A percentile compares a stretch with the other conserved stretches of the same genome.
Evolutionary conservation across 2,888 invertebrate genomes (phyloP).

Genomic region (Lutraria lutraria): DNA sequence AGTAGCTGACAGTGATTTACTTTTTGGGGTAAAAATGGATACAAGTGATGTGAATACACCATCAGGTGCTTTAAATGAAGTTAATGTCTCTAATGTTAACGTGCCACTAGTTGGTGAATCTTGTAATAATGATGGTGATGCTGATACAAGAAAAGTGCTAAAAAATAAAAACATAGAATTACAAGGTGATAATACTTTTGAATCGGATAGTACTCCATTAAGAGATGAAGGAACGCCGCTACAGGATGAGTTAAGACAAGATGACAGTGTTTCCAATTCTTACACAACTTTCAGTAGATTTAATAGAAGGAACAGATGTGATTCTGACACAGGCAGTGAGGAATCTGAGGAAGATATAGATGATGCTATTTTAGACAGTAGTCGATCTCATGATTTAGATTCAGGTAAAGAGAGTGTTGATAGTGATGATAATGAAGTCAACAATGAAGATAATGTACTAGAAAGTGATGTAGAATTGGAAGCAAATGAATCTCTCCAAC

Average conservation of each 20-base stretch:
- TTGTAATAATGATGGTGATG: background rate
- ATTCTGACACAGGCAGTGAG: constrained; percentile 52
- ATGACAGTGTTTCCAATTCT: constrained; percentile 66
- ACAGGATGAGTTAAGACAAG: constrained; percentile 44
- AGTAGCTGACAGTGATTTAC: constrained; percentile 23
- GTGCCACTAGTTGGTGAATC: background rate
- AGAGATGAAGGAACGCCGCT: constrained; percentile 36
- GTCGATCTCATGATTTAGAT: constrained; percentile 21
- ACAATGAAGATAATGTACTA: background rate
- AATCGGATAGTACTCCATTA: constrained; percentile 38
- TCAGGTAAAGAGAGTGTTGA: constrained; percentile 22
- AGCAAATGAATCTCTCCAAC: background rate
- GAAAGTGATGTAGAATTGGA: background rate
- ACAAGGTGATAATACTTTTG: background rate
- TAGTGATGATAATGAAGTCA: constrained; percentile 6
- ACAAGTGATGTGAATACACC: constrained; percentile 1
- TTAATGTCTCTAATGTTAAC: background rate
- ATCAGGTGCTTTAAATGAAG: background rate
- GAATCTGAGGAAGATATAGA: constrained; percentile 40
- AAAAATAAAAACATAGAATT: background rate
- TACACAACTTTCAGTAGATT: constrained; percentile 66
- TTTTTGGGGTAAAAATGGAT: constrained; percentile 24
- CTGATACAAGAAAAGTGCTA: background rate
- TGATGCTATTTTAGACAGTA: constrained; percentile 22
- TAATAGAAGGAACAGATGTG: constrained; percentile 57